These are phyloP conservation scores for Patella ulyssiponensis DNA, from an alignment of 2,888 invertebrate species.

Conservation along the genomic window DNA sequence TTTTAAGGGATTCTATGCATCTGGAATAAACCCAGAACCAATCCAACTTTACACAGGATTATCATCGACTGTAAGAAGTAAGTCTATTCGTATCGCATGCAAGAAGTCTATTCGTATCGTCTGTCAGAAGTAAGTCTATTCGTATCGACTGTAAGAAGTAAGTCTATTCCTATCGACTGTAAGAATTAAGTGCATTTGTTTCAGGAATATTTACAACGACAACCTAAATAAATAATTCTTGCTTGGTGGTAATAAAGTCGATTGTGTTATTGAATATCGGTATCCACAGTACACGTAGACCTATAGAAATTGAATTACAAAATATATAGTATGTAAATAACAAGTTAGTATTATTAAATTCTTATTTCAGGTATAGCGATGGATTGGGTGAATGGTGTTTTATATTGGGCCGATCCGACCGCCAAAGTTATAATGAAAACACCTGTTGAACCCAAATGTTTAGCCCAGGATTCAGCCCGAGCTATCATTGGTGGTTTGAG, in stretches of 20 bases:
- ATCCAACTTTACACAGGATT: not conserved
- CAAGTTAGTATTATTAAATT: no score
- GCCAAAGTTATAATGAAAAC: constrained; percentile 5
- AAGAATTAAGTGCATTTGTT: no score
- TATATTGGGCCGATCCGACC: constrained; percentile 6
- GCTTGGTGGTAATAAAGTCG: no score
- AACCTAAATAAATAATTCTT: no score
- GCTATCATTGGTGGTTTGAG: not conserved
- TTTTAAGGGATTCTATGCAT: constrained; percentile 6
- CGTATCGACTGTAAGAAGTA: not conserved
- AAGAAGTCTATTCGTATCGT: not conserved
- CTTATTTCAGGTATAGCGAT: not conserved
- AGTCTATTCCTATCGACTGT: not conserved
- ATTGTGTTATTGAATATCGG: no score
- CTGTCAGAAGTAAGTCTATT: not conserved
- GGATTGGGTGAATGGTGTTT: constrained; percentile 1
- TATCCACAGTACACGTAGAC: no score
- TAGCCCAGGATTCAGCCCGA: not conserved
- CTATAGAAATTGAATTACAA: no score
- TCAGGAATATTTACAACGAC: no score
- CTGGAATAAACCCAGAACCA: not conserved
- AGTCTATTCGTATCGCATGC: not conserved
- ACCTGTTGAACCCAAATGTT: not conserved
- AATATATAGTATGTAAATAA: no score
- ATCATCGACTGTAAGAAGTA: not conserved